Conservation (phyloP, 2,888 invertebrate genomes). For the Mechanitis mazaeus region DNA sequence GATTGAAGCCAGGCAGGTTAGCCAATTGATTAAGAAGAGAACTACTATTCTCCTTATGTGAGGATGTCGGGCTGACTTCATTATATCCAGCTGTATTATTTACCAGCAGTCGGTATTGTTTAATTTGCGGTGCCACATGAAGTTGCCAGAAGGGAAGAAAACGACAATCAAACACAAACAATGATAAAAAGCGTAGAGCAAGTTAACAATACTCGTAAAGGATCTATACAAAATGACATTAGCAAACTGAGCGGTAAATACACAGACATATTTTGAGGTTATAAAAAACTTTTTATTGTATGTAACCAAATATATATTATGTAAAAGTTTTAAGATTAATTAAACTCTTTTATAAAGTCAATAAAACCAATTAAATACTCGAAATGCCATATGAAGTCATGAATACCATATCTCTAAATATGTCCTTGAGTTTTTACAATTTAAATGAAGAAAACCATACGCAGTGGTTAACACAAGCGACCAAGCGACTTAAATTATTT, state of each 20-base stretch:
- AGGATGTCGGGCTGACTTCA: constrained; percentile 75
- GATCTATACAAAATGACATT: constrained; percentile 20
- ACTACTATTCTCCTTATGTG: constrained; percentile 81
- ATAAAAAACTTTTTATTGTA: no score
- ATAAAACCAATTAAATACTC: no score
- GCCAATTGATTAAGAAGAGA: constrained; percentile 82
- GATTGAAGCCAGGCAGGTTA: constrained; percentile 82
- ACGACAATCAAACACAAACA: constrained; percentile 70
- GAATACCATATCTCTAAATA: neutral
- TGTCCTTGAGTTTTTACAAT: constrained; percentile 2
- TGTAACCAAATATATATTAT: no score
- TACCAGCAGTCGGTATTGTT: constrained; percentile 61
- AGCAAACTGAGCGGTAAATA: constrained; percentile 20
- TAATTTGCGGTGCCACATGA: constrained; percentile 70
- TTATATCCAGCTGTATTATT: constrained; percentile 65
- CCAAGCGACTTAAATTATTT: constrained; percentile 25
- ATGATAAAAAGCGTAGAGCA: constrained; percentile 60
- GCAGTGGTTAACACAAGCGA: constrained; percentile 24
- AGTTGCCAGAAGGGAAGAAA: constrained; percentile 76
- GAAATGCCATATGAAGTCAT: no score
- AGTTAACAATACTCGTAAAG: constrained; percentile 25
- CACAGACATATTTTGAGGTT: neutral
- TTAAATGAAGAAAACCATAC: constrained; percentile 1
- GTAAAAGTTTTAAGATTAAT: no score
- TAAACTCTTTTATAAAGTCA: no score